phyloP scores from a whole-genome alignment of 2,888 invertebrate species.

The Anoplius nigerrimus region DNA sequence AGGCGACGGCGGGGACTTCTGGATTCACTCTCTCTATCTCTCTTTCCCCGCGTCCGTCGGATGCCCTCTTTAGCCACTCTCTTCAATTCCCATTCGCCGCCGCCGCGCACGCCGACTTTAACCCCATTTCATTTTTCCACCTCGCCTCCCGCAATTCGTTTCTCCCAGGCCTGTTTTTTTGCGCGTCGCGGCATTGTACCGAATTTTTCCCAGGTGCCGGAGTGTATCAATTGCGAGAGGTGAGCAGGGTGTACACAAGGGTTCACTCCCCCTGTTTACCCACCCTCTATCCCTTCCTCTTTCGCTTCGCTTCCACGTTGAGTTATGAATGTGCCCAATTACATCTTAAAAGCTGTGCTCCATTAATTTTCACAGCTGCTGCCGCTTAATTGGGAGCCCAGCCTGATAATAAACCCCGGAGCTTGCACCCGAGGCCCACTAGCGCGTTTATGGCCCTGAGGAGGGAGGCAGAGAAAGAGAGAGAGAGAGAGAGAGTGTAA shows the following conservation, averaged over 20 bases:
- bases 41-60: too few relatives aligned
- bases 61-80: slow-evolving; percentile 30
- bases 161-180: too few relatives aligned
- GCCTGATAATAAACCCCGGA: slow-evolving; percentile 77
- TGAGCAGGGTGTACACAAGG: slow-evolving; percentile 44
- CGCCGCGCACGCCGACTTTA: slow-evolving; percentile 10
- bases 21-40: slow-evolving; percentile 13
- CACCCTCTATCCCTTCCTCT: slow-evolving; percentile 40
- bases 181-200: too few relatives aligned
- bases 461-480: slow-evolving; percentile 29
- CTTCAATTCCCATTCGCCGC: slow-evolving; percentile 19
- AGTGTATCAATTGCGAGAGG: slow-evolving; percentile 51
- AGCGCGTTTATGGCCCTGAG: slow-evolving; percentile 66
- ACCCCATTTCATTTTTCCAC: slow-evolving; percentile 21
- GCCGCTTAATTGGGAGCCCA: slow-evolving; percentile 80
- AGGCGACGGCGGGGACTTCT: slow-evolving; percentile 49
- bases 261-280: slow-evolving; percentile 30
- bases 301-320: slow-evolving; percentile 63
- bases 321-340: slow-evolving; percentile 81
- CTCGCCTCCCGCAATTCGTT: too few relatives aligned
- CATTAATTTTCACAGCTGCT: slow-evolving; percentile 81
- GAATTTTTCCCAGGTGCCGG: too few relatives aligned
- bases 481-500: too few relatives aligned
- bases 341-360: slow-evolving; percentile 81
- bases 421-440: slow-evolving; percentile 67